Conservation (phyloP, 2,888 invertebrate species). For the Drosophila rellima region DNA sequence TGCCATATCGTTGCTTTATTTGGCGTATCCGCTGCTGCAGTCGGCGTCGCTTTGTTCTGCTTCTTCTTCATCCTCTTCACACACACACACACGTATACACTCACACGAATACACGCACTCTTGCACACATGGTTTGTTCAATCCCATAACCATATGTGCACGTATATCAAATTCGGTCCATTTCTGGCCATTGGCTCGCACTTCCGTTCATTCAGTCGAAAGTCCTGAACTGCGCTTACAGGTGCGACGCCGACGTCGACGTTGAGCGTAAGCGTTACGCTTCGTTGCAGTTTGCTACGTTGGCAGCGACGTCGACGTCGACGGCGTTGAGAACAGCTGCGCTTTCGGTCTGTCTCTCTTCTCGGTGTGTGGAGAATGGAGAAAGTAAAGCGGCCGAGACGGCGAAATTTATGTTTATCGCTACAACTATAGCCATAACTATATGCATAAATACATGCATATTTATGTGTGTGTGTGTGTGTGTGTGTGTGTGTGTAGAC, state of each 20-base stretch:
- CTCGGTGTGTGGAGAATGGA: conserved; percentile 27
- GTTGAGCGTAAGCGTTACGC: conserved; percentile 27
- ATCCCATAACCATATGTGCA: conserved; percentile 53
- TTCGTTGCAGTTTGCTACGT: conserved; percentile 25
- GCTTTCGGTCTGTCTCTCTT: conserved; percentile 26
- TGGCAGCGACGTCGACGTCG: conserved; percentile 23
- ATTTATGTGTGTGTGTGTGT: conserved; percentile 24
- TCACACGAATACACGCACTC: conserved; percentile 6
- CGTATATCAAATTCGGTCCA: conserved; percentile 68
- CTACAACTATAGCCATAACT: conserved; percentile 48
- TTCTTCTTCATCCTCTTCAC: not conserved
- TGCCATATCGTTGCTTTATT: conserved; percentile 54
- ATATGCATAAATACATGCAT: conserved; percentile 22
- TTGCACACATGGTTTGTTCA: conserved; percentile 38
- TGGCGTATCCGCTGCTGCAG: conserved; percentile 71
- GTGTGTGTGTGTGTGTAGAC: conserved; percentile 25
- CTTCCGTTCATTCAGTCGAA: conserved; percentile 58
- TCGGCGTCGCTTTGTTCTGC: conserved; percentile 56
- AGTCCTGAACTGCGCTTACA: conserved; percentile 55
- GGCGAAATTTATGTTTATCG: conserved; percentile 78
- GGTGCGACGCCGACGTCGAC: conserved; percentile 42
- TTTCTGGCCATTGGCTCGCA: conserved; percentile 76
- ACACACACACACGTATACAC: conserved; percentile 10
- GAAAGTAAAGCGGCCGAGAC: conserved; percentile 68
- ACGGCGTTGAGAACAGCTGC: conserved; percentile 58